Evolutionary conservation across 1,140 invertebrate species (phyloP), one percentile per base, ranked within the genome.

Genomic region (Heliconius hermathena): DNA sequence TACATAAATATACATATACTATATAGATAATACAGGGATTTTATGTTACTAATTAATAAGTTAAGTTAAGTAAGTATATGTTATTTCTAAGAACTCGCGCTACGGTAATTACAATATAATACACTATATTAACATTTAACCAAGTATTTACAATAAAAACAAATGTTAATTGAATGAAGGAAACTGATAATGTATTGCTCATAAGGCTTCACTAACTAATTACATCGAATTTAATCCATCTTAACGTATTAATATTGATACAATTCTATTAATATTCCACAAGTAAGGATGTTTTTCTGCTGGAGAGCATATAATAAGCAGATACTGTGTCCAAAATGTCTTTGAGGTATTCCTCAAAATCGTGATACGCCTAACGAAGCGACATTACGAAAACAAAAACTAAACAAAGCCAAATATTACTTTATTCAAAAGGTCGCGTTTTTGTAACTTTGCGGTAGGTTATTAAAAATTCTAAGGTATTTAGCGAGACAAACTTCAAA

Each of bases 341-440:
- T 71, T 77, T 26, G 22, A 54, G 29, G 73, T 76, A 76, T 72
- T 75, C 77, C 70, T 73, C 71, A 76, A 81, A 81, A 81, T 81
- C 77, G 77, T 79, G 81, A 81, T 71, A 72, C 74, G 81, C 70
- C 52, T 81, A 72, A 74, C 70, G 57, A 78, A 74, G 76, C 73
- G 46, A 26, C 38, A 73, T 78, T 75, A 73, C 73, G 74, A 46
- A 78, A 71, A 78, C 72, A 75, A 71, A 77, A 77, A 73, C 36
- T 81, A 66, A 81, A 78, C 29, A 49, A 78, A 72, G 54, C 70
- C 77, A 75, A 81, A 76, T 78, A 71, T 81, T 71, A 74, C 52
- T 81, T 81, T 76, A 73, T 52, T 36, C 33, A 54, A 80, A 71
- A 76, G 26, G 29, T 16, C 60, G 73, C 57, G 77, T 78, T 81